phyloP scores from a whole-genome alignment of 2,113 vertebrate species.

The Atrichornis clamosus region DNA sequence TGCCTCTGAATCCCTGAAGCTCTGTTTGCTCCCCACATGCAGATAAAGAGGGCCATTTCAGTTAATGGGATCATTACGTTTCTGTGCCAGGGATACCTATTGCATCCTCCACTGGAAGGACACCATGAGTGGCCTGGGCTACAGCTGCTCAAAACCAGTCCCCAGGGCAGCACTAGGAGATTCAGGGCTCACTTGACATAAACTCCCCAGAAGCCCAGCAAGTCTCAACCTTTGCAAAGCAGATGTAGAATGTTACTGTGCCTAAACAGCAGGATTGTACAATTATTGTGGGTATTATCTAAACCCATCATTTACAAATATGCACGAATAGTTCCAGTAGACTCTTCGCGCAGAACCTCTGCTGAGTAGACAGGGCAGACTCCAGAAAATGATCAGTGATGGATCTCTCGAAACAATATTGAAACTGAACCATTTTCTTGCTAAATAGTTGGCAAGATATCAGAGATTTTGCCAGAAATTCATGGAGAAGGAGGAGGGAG shows the following conservation, averaged over 20 bases:
- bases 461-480: neutral
- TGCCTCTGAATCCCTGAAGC: neutral
- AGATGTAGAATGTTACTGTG: neutral
- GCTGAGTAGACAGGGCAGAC: neutral
- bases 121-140: neutral
- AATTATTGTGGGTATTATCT: neutral
- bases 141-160: neutral
- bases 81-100: neutral
- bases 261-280: neutral
- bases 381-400: neutral
- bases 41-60: neutral
- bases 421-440: neutral
- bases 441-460: neutral
- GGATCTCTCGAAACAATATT: neutral
- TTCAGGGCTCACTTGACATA: neutral
- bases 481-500: neutral
- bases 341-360: neutral
- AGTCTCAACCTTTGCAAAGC: neutral
- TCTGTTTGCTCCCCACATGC: neutral
- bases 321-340: neutral
- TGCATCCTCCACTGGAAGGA: neutral
- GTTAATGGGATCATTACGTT: fast-evolving
- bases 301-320: neutral
- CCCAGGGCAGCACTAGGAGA: neutral
- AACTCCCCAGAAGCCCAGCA: neutral